Base-by-base conservation (phyloP, 2,113 vertebrate genomes). In the Carassius gibelio region DNA sequence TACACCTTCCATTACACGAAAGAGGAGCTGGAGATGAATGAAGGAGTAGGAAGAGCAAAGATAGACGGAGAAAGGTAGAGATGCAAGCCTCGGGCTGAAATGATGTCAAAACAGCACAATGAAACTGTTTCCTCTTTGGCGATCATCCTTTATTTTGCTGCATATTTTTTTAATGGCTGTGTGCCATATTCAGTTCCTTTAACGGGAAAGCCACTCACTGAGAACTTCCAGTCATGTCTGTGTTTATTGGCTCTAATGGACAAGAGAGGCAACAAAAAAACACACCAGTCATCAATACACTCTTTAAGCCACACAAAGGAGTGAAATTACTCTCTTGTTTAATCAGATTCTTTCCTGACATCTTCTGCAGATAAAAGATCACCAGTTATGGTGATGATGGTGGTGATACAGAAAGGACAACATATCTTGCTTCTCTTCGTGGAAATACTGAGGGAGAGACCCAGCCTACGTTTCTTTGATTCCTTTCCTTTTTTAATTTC, bases 381-480 rank as follows among this genome's bases (percentile, higher is more conserved):
- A 80, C 13, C 1, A 14, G 36, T 64, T 80, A 8, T 26, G 36
- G 11, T 64, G 76, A 36, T 36, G 14, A 50, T 76, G 50, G 48
- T 45, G 71, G 10, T 74, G 38, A 48, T 74, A 15, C 21, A 48
- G 21, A 74, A 74, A 74, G 13, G 10, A 48, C 2, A 13, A 19
- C 15, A 4, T 21, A 17, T 79, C 62, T 62, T 80, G 13, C 38
- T 64, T 38, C 88, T 89, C 87, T 76, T 88, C 21, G 88, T 93
- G 94, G 93, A 95, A 95, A 95, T 91, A 93, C 84, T 91, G 91
- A 93, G 90, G 82, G 88, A 90, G 79, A 90, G 88, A 82, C 14
- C 30, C 90, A 89, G 89, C 92, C 91, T 89, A 94, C 93, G 90
- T 92, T 93, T 94, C 92, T 84, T 83, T 69, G 50, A 85, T 87